Percentiles rank a stretch among this genome's conserved stretches.
Conservation (phyloP, 2,113 vertebrate genomes). For the Epinephelus lanceolatus region DNA sequence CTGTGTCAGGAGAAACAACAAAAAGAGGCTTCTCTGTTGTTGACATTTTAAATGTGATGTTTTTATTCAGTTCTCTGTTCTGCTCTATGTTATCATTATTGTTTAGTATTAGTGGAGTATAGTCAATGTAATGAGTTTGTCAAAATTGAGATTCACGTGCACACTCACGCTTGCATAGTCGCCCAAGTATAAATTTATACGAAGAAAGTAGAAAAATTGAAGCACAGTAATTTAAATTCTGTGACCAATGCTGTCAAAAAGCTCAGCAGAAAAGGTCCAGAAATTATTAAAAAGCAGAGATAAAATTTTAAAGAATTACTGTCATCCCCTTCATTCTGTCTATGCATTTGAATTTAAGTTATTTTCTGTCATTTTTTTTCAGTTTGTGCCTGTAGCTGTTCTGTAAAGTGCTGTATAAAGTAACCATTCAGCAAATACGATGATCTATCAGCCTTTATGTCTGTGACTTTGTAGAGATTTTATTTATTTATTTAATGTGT, state of each 20-base stretch:
- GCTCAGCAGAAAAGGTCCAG: conserved; percentile 10
- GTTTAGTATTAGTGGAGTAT: conserved; percentile 58
- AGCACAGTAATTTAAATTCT: background rate
- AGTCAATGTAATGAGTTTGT: conserved; percentile 59
- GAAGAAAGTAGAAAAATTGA: background rate
- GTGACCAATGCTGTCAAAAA: conserved; percentile 13
- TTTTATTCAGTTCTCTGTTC: conserved; percentile 53
- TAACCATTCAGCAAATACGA: conserved; percentile 77
- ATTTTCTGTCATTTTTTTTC: conserved; percentile 51
- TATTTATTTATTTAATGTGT: conserved; percentile 74
- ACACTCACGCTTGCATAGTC: conserved; percentile 16
- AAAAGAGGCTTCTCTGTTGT: conserved; percentile 53
- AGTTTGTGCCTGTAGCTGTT: conserved; percentile 83
- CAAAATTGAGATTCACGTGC: conserved; percentile 32
- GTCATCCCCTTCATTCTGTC: conserved; percentile 62
- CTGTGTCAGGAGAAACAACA: conserved; percentile 72
- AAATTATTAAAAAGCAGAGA: conserved; percentile 24
- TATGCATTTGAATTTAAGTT: conserved; percentile 62
- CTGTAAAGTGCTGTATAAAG: conserved; percentile 83
- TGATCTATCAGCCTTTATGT: conserved; percentile 76
- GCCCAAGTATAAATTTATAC: conserved; percentile 20
- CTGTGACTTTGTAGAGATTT: conserved; percentile 80
- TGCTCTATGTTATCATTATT: conserved; percentile 30
- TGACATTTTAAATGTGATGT: conserved; percentile 61
- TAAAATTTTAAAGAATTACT: background rate